Base-by-base conservation (phyloP, 2,113 vertebrate genomes). In the Chamaea fasciata region DNA sequence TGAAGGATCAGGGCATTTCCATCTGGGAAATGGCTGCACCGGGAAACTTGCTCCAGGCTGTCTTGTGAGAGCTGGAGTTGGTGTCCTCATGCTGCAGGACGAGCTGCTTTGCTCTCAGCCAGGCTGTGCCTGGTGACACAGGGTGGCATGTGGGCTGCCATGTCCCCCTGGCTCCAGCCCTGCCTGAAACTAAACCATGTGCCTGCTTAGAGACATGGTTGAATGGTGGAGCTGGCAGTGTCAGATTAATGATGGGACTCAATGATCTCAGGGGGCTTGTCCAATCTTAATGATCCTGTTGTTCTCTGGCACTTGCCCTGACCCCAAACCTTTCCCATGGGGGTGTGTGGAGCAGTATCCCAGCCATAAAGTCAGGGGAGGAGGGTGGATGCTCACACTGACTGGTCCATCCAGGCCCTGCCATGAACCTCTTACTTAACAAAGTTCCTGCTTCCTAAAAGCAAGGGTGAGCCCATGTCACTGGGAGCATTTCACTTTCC, bases 21-120 rank as follows among this genome's bases (percentile, higher is more conserved):
- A 60, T 1, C 11, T 21, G 24, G 55, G 67, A 64, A 52, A 8
- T 23, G 11, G 14, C 7, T 59, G 47, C 24, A 5, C 1, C 0
- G 10, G 22, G 69, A 59, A 30, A 5, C 2, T 65, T 37, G 13
- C 23, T 42, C 18, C 71, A 47, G 59, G 30, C 11, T 77, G 37
- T 6, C 49, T 7, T 12, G 21, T 55, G 59, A 84, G 55, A 73
- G 71, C 35, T 15, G 3, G 33, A 55, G 37, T 2, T 11, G 24
- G 20, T 53, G 75, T 52, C 55, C 70, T 57, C 10, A 0, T 27
- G 39, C n/a, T n/a, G 56, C 80, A 57, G 65, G 41, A 69, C 2
- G 20, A 46, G 24, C 31, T 55, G 44, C 78, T 47, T 7, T 64
- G 35, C 39, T 50, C 67, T 41, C 35, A 41, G 53, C 42, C 41